A percentile compares a stretch with the other conserved stretches of the same genome.
Evolutionary conservation across 2,888 invertebrate genomes (phyloP).

Genomic region (Drosophila bunnanda): DNA sequence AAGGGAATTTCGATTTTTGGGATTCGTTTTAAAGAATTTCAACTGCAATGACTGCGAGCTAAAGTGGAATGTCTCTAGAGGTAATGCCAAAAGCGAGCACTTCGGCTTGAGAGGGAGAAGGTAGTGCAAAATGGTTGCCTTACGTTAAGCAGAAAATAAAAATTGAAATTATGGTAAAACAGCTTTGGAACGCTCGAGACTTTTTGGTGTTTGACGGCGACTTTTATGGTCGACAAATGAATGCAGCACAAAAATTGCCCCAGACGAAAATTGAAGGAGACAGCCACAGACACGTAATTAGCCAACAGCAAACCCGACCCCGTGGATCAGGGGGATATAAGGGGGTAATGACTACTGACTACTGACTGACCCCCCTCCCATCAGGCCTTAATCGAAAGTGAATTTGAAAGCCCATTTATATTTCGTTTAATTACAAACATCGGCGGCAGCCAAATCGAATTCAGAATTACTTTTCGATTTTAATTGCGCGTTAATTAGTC

Average conservation of each 20-base stretch:
- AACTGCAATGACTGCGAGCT: slow-evolving; percentile 8
- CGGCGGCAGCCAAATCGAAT: slow-evolving; percentile 36
- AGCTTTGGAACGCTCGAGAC: slow-evolving; percentile 52
- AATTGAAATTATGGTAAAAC: slow-evolving; percentile 71
- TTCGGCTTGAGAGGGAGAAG: slow-evolving; percentile 14
- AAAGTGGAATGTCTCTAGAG: slow-evolving; percentile 32
- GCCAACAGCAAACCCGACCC: slow-evolving; percentile 48
- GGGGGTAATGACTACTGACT: neutral
- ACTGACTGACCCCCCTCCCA: slow-evolving; percentile 8
- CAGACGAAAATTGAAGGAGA: slow-evolving; percentile 76
- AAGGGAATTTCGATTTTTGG: neutral
- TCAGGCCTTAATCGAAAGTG: slow-evolving; percentile 62
- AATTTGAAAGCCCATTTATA: slow-evolving; percentile 55
- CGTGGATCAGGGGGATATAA: neutral
- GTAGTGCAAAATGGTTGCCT: slow-evolving; percentile 22
- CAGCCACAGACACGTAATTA: slow-evolving; percentile 76
- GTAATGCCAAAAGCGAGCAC: slow-evolving; percentile 8
- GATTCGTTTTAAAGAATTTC: slow-evolving; percentile 17
- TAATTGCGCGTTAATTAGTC: slow-evolving; percentile 71
- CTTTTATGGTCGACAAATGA: slow-evolving; percentile 79
- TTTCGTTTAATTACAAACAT: slow-evolving; percentile 60
- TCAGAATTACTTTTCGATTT: slow-evolving; percentile 62
- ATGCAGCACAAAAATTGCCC: slow-evolving; percentile 67
- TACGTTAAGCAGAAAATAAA: slow-evolving; percentile 34
- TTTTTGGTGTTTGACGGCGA: slow-evolving; percentile 72